Percentiles rank a stretch among this genome's conserved stretches.
Evolutionary conservation across 2,113 vertebrate species (phyloP).

Genomic region (Atherinomorus stipes): DNA sequence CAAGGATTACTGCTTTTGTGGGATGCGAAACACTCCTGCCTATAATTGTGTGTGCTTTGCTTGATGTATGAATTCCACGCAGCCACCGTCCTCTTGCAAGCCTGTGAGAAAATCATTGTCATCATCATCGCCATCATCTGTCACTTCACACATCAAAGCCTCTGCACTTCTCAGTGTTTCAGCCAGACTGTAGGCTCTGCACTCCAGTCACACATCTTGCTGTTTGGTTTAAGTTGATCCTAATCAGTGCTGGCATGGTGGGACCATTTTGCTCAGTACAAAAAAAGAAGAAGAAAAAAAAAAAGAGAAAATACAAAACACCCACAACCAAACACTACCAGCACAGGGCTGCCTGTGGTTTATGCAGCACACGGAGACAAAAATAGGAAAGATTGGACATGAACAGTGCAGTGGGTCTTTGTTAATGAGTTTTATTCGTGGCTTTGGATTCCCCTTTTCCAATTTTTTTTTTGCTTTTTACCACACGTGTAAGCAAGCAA

Average conservation of each 20-base stretch:
- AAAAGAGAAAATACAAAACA: not conserved
- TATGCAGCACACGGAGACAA: constrained; percentile 50
- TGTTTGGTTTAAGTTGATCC: constrained; percentile 69
- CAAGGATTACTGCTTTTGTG: not conserved
- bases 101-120: constrained; percentile 36
- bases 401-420: constrained; percentile 25
- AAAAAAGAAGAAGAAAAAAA: constrained; percentile 6
- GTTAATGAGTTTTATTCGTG: constrained; percentile 46
- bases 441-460: not conserved
- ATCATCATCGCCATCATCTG: constrained; percentile 46
- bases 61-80: constrained; percentile 4
- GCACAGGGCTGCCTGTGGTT: constrained; percentile 23
- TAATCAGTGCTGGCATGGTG: constrained; percentile 63
- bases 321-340: constrained; percentile 38
- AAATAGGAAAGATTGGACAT: constrained; percentile 54
- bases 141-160: constrained; percentile 62
- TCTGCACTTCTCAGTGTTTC: constrained; percentile 39
- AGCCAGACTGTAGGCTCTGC: constrained; percentile 40
- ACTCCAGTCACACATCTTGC: constrained; percentile 54
- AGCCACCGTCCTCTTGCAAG: constrained; percentile 13
- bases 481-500: not conserved
- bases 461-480: not conserved
- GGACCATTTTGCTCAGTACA: constrained; percentile 49
- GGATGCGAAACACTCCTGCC: not conserved
- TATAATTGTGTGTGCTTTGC: not conserved